Percentiles rank a stretch among this genome's conserved stretches.
These are phyloP conservation scores for Arctocebus calabarensis DNA, from an alignment of 2,797 vertebrate species.

Conservation along the genomic window DNA sequence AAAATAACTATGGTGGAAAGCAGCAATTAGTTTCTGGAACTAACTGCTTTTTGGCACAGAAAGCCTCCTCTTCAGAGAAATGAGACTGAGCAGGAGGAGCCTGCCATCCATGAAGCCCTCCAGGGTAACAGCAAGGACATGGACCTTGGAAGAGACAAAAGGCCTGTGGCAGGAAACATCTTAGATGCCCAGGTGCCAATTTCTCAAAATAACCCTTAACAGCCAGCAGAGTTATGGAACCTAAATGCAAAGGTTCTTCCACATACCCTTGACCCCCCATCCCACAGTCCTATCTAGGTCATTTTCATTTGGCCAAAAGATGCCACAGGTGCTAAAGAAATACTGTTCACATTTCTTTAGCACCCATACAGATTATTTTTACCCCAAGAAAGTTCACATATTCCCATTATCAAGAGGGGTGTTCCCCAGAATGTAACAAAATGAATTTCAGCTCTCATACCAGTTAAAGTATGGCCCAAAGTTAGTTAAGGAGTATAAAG, in stretches of 20 bases:
- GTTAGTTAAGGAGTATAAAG: slow-evolving; percentile 48
- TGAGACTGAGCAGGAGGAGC: not conserved
- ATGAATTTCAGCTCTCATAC: not conserved
- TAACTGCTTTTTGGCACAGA: not conserved
- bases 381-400: not conserved
- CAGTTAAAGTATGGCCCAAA: not conserved
- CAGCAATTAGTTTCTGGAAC: slow-evolving; percentile 6
- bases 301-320: not conserved
- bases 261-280: not conserved
- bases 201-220: not conserved
- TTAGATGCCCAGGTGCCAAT: not conserved
- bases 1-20: not conserved
- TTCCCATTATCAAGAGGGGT: not conserved
- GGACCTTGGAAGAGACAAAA: not conserved
- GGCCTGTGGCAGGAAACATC: not conserved
- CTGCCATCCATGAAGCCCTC: not conserved
- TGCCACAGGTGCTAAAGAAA: not conserved
- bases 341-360: no score
- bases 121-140: not conserved
- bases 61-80: not conserved
- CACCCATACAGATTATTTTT: not conserved
- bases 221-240: not conserved
- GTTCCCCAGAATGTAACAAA: slow-evolving; percentile 27
- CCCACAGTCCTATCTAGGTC: not conserved
- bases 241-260: not conserved